Conservation (phyloP, 2,888 invertebrate genomes). For the Zele albiditarsus region DNA sequence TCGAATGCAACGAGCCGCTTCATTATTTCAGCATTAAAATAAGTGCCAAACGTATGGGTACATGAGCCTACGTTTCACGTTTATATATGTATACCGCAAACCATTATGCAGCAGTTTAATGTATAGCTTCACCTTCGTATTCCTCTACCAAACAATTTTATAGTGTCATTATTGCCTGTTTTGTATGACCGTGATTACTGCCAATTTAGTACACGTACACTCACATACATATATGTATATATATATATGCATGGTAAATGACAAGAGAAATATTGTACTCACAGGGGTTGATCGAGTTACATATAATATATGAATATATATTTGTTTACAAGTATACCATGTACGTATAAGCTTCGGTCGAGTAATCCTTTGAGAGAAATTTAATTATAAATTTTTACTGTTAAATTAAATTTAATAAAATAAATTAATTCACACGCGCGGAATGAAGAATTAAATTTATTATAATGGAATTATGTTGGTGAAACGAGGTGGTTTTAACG, state of each 20-base stretch:
- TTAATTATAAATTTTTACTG: too few relatives aligned
- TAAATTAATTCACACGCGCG: too few relatives aligned
- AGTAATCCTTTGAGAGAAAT: too few relatives aligned
- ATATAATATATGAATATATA: not conserved
- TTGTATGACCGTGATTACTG: constrained; percentile 59
- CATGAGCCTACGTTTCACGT: not conserved
- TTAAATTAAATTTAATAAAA: too few relatives aligned
- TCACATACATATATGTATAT: not conserved
- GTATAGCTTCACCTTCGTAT: not conserved
- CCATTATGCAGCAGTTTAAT: constrained; percentile 39
- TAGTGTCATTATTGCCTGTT: constrained; percentile 60
- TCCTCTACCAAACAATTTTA: constrained; percentile 58
- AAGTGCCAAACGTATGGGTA: constrained; percentile 50
- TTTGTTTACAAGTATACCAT: too few relatives aligned
- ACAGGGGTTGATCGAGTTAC: constrained; percentile 9
- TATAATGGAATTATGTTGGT: too few relatives aligned
- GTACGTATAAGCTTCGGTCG: too few relatives aligned
- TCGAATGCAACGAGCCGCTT: constrained; percentile 54
- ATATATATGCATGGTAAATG: constrained; percentile 17
- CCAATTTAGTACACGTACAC: constrained; percentile 50
- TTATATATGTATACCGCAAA: not conserved
- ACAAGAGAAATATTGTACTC: constrained; percentile 24
- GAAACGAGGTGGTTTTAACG: too few relatives aligned
- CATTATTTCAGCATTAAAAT: constrained; percentile 64
- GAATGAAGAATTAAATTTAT: too few relatives aligned